Evolutionary conservation across 2,797 vertebrate species (phyloP), one percentile per base, ranked within the genome.

Genomic region (Psittacula echo): DNA sequence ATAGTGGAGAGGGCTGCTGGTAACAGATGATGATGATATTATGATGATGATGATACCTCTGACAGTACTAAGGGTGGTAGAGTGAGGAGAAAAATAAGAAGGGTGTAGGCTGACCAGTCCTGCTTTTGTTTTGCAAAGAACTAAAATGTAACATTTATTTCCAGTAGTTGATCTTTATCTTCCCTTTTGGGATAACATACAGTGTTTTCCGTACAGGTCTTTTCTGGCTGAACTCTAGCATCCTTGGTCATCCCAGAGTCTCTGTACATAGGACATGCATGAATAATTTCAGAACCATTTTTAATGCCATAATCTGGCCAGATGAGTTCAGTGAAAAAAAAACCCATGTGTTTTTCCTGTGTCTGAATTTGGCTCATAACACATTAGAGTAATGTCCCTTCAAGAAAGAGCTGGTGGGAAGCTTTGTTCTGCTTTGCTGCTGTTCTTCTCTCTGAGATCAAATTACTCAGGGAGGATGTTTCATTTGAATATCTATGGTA

Each of bases 401-500:
- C 56, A 92, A 86, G 88, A 93, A 85, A 64, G 27, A 93, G 71
- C 88, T 85, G 67, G 64, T 86, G 86, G 77, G 95, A 91, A 61
- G 5, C 50, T 97, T 90, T 95, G 87, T 91, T 91, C 85, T 95
- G 47, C 82, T 96, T 87, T 94, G 77, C 3, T 0, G 22, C 87
- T 87, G 13, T 91, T 95, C 81, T 96, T 45, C 91, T 95, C 60
- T 82, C 77, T 97, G 93, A 94, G 92, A 83, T 85, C 54, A 94
- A 97, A 97, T 95, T 96, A 93, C 87, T 91, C 60, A 90, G 95
- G 87, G 76, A 47, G 16, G 39, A 94, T 90, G 94, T 92, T 97
- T 97, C 95, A 96, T 98, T 97, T 98, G 96, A 98, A 95, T 97
- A 97, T 97, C 96, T 96, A 87, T 96, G 83, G 95, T 91, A 81